Evolutionary conservation across 1,140 invertebrate species (phyloP), one percentile per base, ranked within the genome.

Genomic region (Conus ventricosus): DNA sequence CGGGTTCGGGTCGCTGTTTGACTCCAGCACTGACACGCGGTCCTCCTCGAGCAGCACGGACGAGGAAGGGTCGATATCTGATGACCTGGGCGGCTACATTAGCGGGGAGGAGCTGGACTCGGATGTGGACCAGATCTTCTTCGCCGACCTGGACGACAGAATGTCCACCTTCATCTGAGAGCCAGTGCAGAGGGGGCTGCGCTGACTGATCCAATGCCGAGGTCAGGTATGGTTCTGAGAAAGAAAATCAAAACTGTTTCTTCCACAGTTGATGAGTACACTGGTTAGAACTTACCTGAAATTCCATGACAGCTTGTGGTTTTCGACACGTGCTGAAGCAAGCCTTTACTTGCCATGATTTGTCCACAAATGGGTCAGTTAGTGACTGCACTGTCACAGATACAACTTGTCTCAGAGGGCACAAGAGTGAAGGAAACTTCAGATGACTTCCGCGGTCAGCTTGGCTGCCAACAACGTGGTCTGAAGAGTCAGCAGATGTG

Each of bases 11-110:
- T 85, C 80, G 39, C 13, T 87, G 15, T 87, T 87, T 25, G 82
- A 78, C 13, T 81, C 83, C n/a, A 67, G 71, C 27, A 60, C 57
- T 8, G 57, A 60, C 57, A 60, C 15, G 57, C 57, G 57, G 57
- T 60, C 57, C 57, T 25, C 71, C n/a, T 17, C n/a, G 3, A 75
- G 67, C 20, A 57, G 51, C 6, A 85, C 83, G 8, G 89, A 88
- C n/a, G 87, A 87, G 53, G 84, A 84, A 0, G 84, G 57, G n/a
- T 86, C 87, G 2, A 27, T n/a, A 4, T 85, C 86, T 23, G 88
- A 87, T 1, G 13, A 27, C 7, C 67, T 27, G 4, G 53, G 27
- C 0, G 85, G 75, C 13, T 76, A 55, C 71, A 13, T 78, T 75
- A 57, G 27, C 80, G 39, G 53, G 5, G 85, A 87, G 11, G 71